phyloP scores from a whole-genome alignment of 2,113 vertebrate genomes.

The Oreochromis tanganicae region DNA sequence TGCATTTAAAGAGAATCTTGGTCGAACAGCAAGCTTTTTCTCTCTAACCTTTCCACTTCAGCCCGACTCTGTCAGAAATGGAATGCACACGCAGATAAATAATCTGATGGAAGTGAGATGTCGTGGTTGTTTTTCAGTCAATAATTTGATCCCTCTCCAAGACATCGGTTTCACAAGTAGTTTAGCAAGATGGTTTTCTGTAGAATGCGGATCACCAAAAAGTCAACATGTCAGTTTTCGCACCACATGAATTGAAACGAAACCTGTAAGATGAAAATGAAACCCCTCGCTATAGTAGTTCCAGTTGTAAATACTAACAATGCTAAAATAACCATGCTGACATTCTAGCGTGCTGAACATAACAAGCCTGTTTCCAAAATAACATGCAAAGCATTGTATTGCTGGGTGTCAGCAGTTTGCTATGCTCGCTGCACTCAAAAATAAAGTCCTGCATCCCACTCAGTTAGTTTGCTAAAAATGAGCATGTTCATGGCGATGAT shows the following conservation, averaged over 20 bases:
- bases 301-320: background rate
- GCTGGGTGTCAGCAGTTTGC: background rate
- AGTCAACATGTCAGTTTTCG: background rate
- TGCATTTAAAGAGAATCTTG: background rate
- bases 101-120: background rate
- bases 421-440: background rate
- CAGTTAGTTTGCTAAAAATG: background rate
- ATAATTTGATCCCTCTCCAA: background rate
- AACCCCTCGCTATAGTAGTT: background rate
- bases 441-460: background rate
- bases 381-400: background rate
- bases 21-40: background rate
- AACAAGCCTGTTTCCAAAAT: background rate
- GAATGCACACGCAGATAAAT: background rate
- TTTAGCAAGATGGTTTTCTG: background rate
- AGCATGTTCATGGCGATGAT: background rate
- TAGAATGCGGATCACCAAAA: background rate
- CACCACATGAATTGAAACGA: background rate
- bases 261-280: background rate
- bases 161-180: background rate
- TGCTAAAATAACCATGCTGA: background rate
- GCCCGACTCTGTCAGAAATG: background rate
- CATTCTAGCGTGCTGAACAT: background rate
- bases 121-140: background rate
- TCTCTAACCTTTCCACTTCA: conserved; percentile 8